Conservation (phyloP, 2,113 vertebrate genomes). For the Limanda limanda region DNA sequence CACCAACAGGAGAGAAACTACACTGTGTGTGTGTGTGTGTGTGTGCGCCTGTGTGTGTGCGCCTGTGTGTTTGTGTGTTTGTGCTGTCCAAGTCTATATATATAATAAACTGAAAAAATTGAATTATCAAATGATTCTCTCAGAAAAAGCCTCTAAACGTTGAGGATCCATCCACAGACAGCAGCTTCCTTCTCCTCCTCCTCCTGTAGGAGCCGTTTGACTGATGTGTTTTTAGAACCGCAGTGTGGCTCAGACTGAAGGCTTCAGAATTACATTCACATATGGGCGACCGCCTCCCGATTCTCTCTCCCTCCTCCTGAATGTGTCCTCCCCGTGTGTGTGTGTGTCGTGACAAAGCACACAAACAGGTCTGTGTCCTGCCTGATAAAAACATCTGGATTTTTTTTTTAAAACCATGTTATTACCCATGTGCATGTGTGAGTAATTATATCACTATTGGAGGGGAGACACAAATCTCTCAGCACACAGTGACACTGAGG, state of each 20-base stretch:
- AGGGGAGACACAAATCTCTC: not conserved
- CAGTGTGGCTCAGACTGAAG: constrained; percentile 41
- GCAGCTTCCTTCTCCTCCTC: constrained; percentile 50
- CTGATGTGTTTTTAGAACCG: constrained; percentile 58
- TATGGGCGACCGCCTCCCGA: constrained; percentile 14
- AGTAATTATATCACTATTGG: not conserved
- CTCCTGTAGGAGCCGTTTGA: constrained; percentile 50
- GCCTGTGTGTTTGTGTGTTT: not conserved
- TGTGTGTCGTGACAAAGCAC: constrained; percentile 16
- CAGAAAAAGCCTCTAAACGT: not conserved
- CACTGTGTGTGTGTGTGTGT: constrained; percentile 4
- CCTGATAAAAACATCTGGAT: constrained; percentile 15
- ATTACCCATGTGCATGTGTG: not conserved
- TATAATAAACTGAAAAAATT: constrained; percentile 18
- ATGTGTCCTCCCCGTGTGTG: not conserved
- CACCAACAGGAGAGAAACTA: constrained; percentile 27
- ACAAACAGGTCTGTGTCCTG: constrained; percentile 18
- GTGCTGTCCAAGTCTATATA: not conserved
- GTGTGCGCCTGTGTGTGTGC: not conserved
- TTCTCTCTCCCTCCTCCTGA: not conserved
- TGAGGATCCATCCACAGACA: constrained; percentile 26
- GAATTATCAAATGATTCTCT: constrained; percentile 5
- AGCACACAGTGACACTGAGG: not conserved
- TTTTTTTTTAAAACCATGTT: constrained; percentile 15
- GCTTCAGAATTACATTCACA: constrained; percentile 48